phyloP scores from a whole-genome alignment of 2,888 invertebrate species.

The Argynnis bischoffii region DNA sequence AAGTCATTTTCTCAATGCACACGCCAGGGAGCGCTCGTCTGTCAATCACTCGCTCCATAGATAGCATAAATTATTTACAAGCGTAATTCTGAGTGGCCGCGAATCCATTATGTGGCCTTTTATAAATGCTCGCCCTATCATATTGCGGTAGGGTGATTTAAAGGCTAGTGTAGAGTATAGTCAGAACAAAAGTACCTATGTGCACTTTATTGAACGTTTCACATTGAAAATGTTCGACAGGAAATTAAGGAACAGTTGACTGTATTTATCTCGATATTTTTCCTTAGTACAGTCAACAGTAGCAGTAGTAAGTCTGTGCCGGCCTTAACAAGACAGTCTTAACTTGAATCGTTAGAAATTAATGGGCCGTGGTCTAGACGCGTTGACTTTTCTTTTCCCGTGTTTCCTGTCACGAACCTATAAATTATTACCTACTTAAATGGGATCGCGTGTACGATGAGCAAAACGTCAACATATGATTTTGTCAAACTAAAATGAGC shows the following conservation, averaged over 20 bases:
- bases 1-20: conserved; percentile 38
- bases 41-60: conserved; percentile 74
- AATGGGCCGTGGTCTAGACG: conserved; percentile 68
- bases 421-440: conserved; percentile 40
- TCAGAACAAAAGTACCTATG: conserved; percentile 16
- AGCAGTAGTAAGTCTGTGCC: neutral
- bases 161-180: conserved; percentile 26
- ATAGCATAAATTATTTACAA: conserved; percentile 78
- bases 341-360: conserved; percentile 70
- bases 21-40: conserved; percentile 58
- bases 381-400: conserved; percentile 52
- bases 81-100: conserved; percentile 72
- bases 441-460: conserved; percentile 27
- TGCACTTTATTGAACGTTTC: conserved; percentile 6
- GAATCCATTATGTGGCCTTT: conserved; percentile 73
- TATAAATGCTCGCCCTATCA: conserved; percentile 51
- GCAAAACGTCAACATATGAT: conserved; percentile 19
- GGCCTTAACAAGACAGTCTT: conserved; percentile 58
- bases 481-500: conserved; percentile 14
- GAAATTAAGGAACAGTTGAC: neutral
- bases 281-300: neutral
- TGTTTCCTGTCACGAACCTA: conserved; percentile 69
- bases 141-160: conserved; percentile 52
- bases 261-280: neutral
- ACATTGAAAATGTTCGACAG: conserved; percentile 6